Percentiles rank a stretch among this genome's conserved stretches.
These are phyloP conservation scores for Ctenoplectra terminalis DNA, from an alignment of 1,140 invertebrate genomes.

Conservation along the genomic window DNA sequence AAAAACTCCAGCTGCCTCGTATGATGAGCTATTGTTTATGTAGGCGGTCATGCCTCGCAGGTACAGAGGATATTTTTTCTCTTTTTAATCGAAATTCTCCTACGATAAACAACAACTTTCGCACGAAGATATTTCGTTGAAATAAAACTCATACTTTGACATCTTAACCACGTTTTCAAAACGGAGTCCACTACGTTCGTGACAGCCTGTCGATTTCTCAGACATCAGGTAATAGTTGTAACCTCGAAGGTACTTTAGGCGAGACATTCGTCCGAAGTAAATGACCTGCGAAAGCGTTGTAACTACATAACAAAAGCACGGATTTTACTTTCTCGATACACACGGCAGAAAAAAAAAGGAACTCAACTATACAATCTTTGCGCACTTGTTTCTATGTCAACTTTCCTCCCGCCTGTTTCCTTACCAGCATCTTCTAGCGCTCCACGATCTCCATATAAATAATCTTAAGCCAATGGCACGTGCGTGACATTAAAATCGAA, in stretches of 20 bases:
- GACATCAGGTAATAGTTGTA: conserved; percentile 49
- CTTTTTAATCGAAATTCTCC: not conserved
- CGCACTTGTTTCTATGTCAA: conserved; percentile 50
- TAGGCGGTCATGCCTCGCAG: conserved; percentile 36
- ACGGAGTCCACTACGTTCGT: conserved; percentile 47
- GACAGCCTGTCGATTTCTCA: conserved; percentile 53
- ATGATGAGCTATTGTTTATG: conserved; percentile 47
- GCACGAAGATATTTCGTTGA: conserved; percentile 25
- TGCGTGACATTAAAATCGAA: conserved; percentile 49
- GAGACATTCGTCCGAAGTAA: conserved; percentile 40
- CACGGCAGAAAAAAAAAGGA: conserved; percentile 1
- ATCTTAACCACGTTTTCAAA: conserved; percentile 48
- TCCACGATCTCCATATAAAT: conserved; percentile 64
- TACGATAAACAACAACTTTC: conserved; percentile 28
- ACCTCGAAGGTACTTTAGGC: conserved; percentile 49
- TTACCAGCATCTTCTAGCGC: conserved; percentile 75
- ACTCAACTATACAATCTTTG: conserved; percentile 52
- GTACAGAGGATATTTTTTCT: conserved; percentile 24
- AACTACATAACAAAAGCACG: conserved; percentile 46
- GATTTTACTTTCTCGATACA: conserved; percentile 31
- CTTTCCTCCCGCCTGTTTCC: conserved; percentile 65
- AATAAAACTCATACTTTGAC: conserved; percentile 50
- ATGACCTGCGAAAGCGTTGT: conserved; percentile 46
- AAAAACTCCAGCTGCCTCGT: conserved; percentile 36
- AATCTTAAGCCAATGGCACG: conserved; percentile 32